These are phyloP conservation scores for Mesocricetus auratus DNA, from an alignment of 2,113 vertebrate genomes.

Conservation along the genomic window DNA sequence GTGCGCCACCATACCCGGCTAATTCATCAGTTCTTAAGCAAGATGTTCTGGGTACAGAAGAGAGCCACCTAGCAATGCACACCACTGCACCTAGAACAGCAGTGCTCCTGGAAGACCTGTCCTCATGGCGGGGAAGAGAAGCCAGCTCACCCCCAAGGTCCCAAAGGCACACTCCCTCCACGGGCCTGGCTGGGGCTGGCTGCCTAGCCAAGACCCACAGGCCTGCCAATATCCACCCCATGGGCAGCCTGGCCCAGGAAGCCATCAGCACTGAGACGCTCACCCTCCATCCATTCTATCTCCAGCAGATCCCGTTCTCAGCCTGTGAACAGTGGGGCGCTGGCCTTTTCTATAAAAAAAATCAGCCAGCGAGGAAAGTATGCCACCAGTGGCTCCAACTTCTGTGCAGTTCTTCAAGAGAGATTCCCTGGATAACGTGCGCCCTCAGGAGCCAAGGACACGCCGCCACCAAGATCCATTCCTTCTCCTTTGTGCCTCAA, in stretches of 20 bases:
- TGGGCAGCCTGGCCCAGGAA: neutral
- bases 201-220: neutral
- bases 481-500: conserved; percentile 13
- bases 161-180: neutral
- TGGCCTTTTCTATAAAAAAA: conserved; percentile 10
- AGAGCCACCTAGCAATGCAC: neutral
- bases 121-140: conserved; percentile 14
- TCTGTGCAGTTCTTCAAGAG: neutral
- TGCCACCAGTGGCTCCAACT: neutral
- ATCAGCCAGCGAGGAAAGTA: neutral
- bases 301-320: neutral
- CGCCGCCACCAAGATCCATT: neutral
- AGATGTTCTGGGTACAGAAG: conserved; percentile 53
- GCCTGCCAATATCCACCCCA: neutral
- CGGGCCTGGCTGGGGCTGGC: neutral
- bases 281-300: neutral
- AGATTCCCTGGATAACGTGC: neutral
- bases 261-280: neutral
- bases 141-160: neutral
- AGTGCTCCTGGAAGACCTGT: conserved; percentile 14
- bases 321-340: neutral
- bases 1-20: neutral
- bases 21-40: conserved; percentile 52
- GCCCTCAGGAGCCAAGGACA: neutral
- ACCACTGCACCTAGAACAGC: neutral